Evolutionary conservation across 2,888 invertebrate genomes (phyloP).

Genomic region (Zygogramma bicolorata): DNA sequence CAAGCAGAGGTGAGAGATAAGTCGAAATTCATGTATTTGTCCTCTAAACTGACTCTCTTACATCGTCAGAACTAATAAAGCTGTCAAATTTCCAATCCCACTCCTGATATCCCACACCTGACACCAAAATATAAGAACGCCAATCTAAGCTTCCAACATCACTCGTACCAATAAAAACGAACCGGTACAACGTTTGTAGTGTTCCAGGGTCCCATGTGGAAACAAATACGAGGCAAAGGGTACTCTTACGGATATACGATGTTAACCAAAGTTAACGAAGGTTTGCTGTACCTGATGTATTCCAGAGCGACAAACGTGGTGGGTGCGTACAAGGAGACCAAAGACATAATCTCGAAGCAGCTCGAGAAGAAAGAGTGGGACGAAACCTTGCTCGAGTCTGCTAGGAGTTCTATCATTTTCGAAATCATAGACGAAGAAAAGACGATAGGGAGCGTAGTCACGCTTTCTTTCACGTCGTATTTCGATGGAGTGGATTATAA

Average conservation of each 20-base stretch:
- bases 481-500: constrained; percentile 75
- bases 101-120: neutral
- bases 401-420: constrained; percentile 88
- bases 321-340: constrained; percentile 83
- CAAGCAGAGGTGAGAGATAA: constrained; percentile 79
- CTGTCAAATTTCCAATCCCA: neutral
- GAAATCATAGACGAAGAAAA: constrained; percentile 86
- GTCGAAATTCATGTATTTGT: neutral
- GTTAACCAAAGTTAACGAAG: constrained; percentile 74
- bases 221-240: constrained; percentile 87
- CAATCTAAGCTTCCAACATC: neutral
- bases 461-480: constrained; percentile 79
- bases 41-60: neutral
- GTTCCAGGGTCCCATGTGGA: constrained; percentile 88
- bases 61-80: neutral
- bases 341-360: constrained; percentile 78
- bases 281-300: constrained; percentile 78
- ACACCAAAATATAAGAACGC: neutral
- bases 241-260: constrained; percentile 85
- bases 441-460: constrained; percentile 80
- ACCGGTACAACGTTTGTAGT: neutral
- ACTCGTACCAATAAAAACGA: neutral
- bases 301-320: constrained; percentile 83
- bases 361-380: constrained; percentile 77
- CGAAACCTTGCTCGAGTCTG: constrained; percentile 81